Conservation (phyloP, 2,113 vertebrate genomes). For the Corythornis vintsioides region DNA sequence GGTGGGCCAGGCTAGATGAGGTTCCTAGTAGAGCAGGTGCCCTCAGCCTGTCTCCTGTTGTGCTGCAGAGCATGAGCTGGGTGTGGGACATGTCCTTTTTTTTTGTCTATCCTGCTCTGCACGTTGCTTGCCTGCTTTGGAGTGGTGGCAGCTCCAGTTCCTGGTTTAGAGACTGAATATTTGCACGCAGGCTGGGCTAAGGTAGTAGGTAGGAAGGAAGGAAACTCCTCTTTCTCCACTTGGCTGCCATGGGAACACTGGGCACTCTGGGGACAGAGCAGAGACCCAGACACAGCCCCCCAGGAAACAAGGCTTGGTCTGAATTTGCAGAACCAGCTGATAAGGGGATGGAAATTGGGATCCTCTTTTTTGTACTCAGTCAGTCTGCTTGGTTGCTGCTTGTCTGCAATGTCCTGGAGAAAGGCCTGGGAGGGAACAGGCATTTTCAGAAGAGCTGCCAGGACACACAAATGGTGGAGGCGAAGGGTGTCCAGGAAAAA, state of each 20-base stretch:
- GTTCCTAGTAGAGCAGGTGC: not conserved
- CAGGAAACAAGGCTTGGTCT: not conserved
- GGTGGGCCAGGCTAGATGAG: rapidly evolving
- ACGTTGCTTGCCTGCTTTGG: not conserved
- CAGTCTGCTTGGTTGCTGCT: not conserved
- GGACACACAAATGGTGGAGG: not conserved
- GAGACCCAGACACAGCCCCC: not conserved
- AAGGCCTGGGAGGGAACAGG: not conserved
- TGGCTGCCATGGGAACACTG: not conserved
- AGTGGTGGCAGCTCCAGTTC: not conserved
- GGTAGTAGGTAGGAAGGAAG: not conserved
- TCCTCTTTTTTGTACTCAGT: not conserved
- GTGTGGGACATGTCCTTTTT: not conserved
- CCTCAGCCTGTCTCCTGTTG: not conserved
- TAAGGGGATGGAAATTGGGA: not conserved
- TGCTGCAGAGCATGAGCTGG: not conserved
- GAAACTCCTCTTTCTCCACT: not conserved
- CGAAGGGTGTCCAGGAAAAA: not conserved
- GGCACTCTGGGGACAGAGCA: not conserved
- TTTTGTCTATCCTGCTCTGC: not conserved
- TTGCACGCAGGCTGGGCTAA: not conserved
- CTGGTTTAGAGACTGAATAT: not conserved
- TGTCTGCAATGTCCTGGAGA: not conserved
- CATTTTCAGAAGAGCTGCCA: not conserved
- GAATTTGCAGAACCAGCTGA: not conserved